Evolutionary conservation across 2,113 vertebrate genomes (phyloP).

Genomic region (Zosterops pallidus): DNA sequence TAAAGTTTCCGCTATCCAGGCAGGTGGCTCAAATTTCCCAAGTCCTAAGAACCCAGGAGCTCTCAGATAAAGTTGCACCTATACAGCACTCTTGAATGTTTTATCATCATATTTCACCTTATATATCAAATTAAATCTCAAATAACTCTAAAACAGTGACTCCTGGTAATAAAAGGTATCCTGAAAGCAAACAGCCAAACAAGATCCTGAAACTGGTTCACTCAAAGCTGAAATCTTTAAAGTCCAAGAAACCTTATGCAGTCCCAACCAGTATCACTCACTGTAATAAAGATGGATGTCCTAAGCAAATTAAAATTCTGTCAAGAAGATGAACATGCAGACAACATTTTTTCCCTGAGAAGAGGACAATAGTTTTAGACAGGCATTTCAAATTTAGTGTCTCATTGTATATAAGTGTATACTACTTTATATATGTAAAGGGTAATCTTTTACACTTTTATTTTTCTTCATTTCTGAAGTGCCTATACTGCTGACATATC

Average conservation of each 20-base stretch:
- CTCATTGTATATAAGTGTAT: not conserved
- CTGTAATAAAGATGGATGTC: not conserved
- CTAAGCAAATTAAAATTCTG: not conserved
- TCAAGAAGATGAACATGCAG: not conserved
- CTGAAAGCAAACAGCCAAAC: not conserved
- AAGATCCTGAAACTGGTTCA: fast-evolving
- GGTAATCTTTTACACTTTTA: not conserved
- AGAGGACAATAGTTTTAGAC: not conserved
- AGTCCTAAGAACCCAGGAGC: not conserved
- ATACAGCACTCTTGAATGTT: not conserved
- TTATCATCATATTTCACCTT: not conserved
- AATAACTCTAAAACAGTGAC: not conserved
- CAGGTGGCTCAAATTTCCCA: not conserved
- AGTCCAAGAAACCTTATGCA: not conserved
- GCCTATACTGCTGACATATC: not conserved
- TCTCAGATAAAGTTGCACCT: not conserved
- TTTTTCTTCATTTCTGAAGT: not conserved
- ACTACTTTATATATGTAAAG: not conserved
- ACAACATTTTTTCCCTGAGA: not conserved
- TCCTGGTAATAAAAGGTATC: not conserved
- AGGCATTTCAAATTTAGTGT: not conserved
- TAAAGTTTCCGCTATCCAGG: not conserved
- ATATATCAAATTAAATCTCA: not conserved
- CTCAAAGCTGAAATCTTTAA: not conserved
- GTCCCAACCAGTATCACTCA: not conserved